These are phyloP conservation scores for Bemisia tabaci DNA, from an alignment of 1,140 invertebrate species.

Conservation along the genomic window DNA sequence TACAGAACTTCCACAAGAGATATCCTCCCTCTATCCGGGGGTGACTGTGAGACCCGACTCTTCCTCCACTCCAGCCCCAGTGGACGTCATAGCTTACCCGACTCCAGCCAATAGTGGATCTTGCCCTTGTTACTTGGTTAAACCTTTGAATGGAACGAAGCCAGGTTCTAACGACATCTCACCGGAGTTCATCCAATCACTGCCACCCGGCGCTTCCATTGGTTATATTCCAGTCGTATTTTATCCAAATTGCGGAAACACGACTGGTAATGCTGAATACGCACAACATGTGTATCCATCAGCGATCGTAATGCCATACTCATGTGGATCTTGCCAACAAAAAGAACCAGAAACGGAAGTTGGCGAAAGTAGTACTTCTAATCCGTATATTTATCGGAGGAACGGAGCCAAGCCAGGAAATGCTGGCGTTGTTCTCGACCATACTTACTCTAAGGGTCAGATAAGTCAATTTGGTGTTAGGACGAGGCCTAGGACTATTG, in stretches of 20 bases:
- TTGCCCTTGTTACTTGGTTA: conserved; percentile 39
- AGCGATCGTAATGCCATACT: conserved; percentile 34
- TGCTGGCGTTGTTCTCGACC: background rate
- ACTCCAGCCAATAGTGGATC: conserved; percentile 35
- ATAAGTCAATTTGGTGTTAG: no score
- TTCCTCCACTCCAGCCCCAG: conserved; percentile 27
- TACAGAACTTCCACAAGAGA: background rate
- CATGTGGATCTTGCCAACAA: conserved; percentile 16
- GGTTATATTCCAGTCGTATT: conserved; percentile 45
- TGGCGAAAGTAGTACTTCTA: conserved; percentile 1
- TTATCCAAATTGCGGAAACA: conserved; percentile 40
- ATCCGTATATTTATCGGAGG: no score
- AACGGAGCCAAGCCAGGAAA: background rate
- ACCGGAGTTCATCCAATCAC: background rate
- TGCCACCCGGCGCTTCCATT: conserved; percentile 35
- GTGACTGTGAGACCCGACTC: background rate
- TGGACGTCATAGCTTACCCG: conserved; percentile 39
- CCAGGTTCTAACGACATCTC: conserved; percentile 7
- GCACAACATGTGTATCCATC: conserved; percentile 39
- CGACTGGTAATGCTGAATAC: conserved; percentile 29
- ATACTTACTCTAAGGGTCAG: background rate
- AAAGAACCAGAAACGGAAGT: conserved; percentile 8
- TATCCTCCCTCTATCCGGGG: conserved; percentile 24
- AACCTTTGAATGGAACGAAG: conserved; percentile 30
- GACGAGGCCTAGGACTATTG: no score